These are phyloP conservation scores for Eriosoma lanigerum DNA, from an alignment of 1,140 invertebrate genomes.

Conservation along the genomic window DNA sequence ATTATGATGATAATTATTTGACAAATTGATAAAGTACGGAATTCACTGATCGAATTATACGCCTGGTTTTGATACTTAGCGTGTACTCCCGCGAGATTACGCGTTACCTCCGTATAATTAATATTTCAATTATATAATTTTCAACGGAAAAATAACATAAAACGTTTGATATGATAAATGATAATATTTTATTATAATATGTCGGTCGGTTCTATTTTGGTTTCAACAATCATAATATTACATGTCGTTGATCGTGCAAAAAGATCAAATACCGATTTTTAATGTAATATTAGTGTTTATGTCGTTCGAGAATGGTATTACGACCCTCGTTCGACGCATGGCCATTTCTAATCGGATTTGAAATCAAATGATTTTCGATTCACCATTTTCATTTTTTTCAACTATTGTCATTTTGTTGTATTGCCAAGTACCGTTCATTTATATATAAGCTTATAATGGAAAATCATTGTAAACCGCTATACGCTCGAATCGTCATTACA, in stretches of 20 bases:
- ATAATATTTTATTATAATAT: no score
- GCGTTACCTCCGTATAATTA: not conserved
- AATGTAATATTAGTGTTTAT: not conserved
- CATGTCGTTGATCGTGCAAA: not conserved
- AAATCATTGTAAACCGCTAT: not conserved
- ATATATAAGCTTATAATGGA: not conserved
- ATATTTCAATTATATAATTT: not conserved
- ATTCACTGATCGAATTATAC: not conserved
- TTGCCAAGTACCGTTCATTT: no score
- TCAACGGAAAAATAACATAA: not conserved
- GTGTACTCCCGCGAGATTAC: not conserved
- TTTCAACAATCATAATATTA: not conserved
- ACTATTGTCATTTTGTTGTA: not conserved
- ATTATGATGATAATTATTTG: not conserved
- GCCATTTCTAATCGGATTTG: conserved; percentile 34
- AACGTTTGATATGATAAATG: not conserved
- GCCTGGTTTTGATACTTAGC: conserved; percentile 14
- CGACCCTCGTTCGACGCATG: not conserved
- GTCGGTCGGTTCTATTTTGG: no score
- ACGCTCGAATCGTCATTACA: not conserved
- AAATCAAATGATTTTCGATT: conserved; percentile 17
- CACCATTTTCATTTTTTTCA: not conserved
- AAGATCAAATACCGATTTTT: conserved; percentile 16
- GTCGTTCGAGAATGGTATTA: not conserved
- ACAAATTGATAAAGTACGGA: not conserved